Percentiles rank a stretch among this genome's conserved stretches.
phyloP scores from a whole-genome alignment of 2,797 vertebrate genomes.

The Syngnathus acus region DNA sequence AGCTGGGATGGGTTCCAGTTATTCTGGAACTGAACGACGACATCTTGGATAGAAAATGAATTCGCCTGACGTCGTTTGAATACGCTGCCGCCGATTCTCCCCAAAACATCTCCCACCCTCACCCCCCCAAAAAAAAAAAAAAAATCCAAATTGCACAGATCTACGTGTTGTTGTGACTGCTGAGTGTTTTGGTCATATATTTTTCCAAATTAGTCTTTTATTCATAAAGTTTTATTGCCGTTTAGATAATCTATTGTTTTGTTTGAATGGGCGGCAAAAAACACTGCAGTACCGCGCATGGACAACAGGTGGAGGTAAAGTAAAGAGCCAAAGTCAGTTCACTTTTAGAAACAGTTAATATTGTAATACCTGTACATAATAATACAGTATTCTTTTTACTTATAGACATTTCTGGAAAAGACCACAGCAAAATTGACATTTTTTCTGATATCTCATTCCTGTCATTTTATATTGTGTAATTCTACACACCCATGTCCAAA shows the following conservation, averaged over 20 bases:
- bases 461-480: too few species aligned
- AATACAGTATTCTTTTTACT: not conserved
- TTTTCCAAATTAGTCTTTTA: not conserved
- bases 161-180: too few species aligned
- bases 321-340: constrained; percentile 2
- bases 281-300: not conserved
- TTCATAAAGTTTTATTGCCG: not conserved
- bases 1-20: not conserved
- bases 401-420: not conserved
- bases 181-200: too few species aligned
- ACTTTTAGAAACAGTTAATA: too few species aligned
- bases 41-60: not conserved
- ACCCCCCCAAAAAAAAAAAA: too few species aligned
- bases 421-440: not conserved
- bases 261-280: not conserved
- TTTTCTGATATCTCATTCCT: not conserved
- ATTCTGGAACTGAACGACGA: not conserved
- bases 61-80: not conserved
- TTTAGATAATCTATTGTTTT: not conserved
- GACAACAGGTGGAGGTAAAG: constrained; percentile 25
- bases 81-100: too few species aligned
- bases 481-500: too few species aligned
- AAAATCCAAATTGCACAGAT: too few species aligned
- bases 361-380: not conserved
- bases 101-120: too few species aligned